Percentiles rank a stretch among this genome's conserved stretches.
Conservation (phyloP, 2,888 invertebrate genomes). For the Crocallis elinguaria region DNA sequence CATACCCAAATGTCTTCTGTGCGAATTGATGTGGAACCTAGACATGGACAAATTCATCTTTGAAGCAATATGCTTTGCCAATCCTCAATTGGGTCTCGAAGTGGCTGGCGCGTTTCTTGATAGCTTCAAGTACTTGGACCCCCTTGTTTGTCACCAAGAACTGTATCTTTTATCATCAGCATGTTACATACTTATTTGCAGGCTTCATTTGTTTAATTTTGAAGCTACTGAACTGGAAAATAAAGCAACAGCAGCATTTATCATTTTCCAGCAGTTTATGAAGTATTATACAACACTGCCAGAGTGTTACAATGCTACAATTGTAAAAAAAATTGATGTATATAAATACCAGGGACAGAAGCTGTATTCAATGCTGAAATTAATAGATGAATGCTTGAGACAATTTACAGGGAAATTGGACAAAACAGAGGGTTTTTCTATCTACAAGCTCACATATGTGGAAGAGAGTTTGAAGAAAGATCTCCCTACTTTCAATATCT, state of each 20-base stretch:
- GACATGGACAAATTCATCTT: conserved; percentile 63
- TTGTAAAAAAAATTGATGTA: conserved; percentile 55
- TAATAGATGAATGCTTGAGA: conserved; percentile 54
- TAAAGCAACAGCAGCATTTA: conserved; percentile 46
- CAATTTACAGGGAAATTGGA: conserved; percentile 50
- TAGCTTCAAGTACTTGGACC: conserved; percentile 66
- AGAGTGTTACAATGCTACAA: conserved; percentile 56
- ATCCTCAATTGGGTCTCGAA: conserved; percentile 64
- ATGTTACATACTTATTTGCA: conserved; percentile 61
- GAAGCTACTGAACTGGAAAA: conserved; percentile 38
- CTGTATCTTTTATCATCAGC: conserved; percentile 55
- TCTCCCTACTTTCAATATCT: conserved; percentile 42
- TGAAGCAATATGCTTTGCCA: conserved; percentile 63
- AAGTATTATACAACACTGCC: conserved; percentile 65
- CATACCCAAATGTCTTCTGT: conserved; percentile 67
- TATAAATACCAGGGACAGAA: conserved; percentile 65
- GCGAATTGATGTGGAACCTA: conserved; percentile 70
- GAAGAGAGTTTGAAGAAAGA: conserved; percentile 45
- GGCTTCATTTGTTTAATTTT: conserved; percentile 60
- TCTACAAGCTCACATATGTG: conserved; percentile 61
- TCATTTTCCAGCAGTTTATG: conserved; percentile 60
- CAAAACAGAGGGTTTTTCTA: conserved; percentile 43
- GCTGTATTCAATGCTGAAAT: conserved; percentile 51
- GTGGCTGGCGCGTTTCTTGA: conserved; percentile 61
- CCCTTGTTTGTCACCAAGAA: conserved; percentile 57